Evolutionary conservation across 2,888 invertebrate species (phyloP).

Genomic region (Lasioglossum morio): DNA sequence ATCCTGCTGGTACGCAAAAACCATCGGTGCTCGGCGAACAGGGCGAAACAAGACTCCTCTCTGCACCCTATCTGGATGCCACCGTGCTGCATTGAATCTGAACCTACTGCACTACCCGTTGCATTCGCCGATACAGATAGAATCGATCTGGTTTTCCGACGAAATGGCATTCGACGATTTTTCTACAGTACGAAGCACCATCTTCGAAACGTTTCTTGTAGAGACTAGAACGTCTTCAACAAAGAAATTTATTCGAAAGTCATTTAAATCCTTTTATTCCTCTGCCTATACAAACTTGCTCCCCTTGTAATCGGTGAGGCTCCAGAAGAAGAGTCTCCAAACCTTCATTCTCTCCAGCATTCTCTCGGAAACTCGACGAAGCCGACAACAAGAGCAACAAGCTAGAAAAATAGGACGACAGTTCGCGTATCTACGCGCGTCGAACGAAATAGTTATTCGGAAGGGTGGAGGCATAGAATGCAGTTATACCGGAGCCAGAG

Average conservation of each 20-base stretch:
- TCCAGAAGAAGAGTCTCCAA: background rate
- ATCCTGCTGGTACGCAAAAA: slow-evolving; percentile 48
- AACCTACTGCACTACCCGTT: background rate
- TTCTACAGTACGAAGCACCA: background rate
- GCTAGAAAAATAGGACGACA: slow-evolving; percentile 4
- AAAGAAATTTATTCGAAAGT: background rate
- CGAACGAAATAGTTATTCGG: slow-evolving; percentile 25
- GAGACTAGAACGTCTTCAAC: background rate
- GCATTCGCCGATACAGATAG: background rate
- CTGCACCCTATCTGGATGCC: slow-evolving; percentile 43
- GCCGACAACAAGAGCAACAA: background rate
- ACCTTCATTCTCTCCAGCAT: background rate
- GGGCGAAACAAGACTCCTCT: slow-evolving; percentile 29
- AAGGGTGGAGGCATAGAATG: slow-evolving; percentile 7
- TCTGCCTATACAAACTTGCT: background rate
- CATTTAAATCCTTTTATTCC: background rate
- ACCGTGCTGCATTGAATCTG: slow-evolving; percentile 60
- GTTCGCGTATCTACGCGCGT: background rate
- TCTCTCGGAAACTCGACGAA: background rate
- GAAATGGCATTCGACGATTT: background rate
- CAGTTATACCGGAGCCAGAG: slow-evolving; percentile 13
- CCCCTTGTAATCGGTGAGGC: background rate
- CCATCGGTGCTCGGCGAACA: slow-evolving; percentile 21
- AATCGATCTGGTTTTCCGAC: background rate
- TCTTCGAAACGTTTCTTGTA: background rate